These are phyloP conservation scores for Calosoma granatense DNA, from an alignment of 1,140 invertebrate genomes.

Conservation along the genomic window DNA sequence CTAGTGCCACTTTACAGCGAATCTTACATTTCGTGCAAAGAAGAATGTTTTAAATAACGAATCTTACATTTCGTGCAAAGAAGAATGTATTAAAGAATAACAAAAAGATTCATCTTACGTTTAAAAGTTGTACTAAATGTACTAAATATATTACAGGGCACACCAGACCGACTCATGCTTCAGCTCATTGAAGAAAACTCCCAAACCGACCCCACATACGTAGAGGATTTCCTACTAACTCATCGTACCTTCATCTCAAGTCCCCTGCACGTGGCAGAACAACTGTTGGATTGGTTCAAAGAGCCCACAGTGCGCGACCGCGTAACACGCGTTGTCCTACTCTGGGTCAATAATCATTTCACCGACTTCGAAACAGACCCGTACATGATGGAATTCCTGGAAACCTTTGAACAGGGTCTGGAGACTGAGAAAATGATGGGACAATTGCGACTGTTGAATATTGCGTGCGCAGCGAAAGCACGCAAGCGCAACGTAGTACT, in stretches of 20 bases:
- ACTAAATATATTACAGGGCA: conserved; percentile 47
- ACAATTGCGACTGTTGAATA: conserved; percentile 76
- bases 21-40: no score
- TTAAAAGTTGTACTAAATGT: background rate
- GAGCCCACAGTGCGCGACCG: conserved; percentile 72
- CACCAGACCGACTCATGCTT: conserved; percentile 80
- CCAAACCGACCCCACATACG: conserved; percentile 88
- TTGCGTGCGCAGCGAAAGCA: conserved; percentile 94
- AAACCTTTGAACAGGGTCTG: conserved; percentile 80
- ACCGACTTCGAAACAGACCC: conserved; percentile 97
- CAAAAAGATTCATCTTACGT: background rate
- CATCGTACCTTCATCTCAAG: conserved; percentile 90
- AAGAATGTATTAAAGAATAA: no score
- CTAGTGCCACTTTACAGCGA: no score
- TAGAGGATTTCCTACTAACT: conserved; percentile 97
- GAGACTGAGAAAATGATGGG: conserved; percentile 79
- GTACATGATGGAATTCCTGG: conserved; percentile 93
- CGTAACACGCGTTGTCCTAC: conserved; percentile 86
- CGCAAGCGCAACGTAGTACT: conserved; percentile 82
- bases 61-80: no score
- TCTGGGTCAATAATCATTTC: conserved; percentile 99
- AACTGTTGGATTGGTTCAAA: conserved; percentile 82
- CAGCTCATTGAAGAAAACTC: conserved; percentile 94
- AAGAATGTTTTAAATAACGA: no score
- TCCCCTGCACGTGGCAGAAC: conserved; percentile 73